Evolutionary conservation across 1,140 invertebrate species (phyloP).

Genomic region (Drosophila obscura): DNA sequence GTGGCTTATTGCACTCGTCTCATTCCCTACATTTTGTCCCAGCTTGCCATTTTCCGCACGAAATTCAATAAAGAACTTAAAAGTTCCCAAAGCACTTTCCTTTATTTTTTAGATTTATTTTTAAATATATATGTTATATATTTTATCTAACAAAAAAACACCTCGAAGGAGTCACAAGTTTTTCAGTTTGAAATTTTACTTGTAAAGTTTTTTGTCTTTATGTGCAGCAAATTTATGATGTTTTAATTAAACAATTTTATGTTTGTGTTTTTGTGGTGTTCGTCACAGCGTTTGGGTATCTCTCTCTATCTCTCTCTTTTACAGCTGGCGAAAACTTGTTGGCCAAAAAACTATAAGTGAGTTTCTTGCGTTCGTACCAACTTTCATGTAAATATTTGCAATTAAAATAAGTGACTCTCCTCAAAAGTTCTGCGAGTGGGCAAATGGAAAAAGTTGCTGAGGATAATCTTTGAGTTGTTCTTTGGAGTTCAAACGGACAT

Average conservation of each 20-base stretch:
- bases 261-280: slow-evolving; percentile 2
- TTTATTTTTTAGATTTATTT: slow-evolving; percentile 12
- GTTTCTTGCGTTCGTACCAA: not conserved
- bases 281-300: slow-evolving; percentile 1
- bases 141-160: not conserved
- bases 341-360: not conserved
- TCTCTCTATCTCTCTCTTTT: slow-evolving; percentile 13
- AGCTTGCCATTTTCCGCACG: slow-evolving; percentile 60
- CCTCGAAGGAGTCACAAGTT: slow-evolving; percentile 11
- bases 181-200: slow-evolving; percentile 8
- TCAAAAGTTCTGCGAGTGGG: not conserved
- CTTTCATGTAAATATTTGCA: slow-evolving; percentile 49
- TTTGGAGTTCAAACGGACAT: too few relatives aligned
- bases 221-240: not conserved
- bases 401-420: slow-evolving; percentile 53
- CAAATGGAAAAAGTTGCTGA: slow-evolving; percentile 6
- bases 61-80: slow-evolving; percentile 66
- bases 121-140: not conserved
- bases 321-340: slow-evolving; percentile 7
- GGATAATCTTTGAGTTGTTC: too few relatives aligned
- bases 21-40: slow-evolving; percentile 50
- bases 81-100: slow-evolving; percentile 24
- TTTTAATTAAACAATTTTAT: slow-evolving; percentile 43
- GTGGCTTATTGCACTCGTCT: slow-evolving; percentile 27
- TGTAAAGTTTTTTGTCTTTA: slow-evolving; percentile 11